Evolutionary conservation across 2,888 invertebrate genomes (phyloP), one percentile per base, ranked within the genome.

Genomic region (Heliconius ismenius): DNA sequence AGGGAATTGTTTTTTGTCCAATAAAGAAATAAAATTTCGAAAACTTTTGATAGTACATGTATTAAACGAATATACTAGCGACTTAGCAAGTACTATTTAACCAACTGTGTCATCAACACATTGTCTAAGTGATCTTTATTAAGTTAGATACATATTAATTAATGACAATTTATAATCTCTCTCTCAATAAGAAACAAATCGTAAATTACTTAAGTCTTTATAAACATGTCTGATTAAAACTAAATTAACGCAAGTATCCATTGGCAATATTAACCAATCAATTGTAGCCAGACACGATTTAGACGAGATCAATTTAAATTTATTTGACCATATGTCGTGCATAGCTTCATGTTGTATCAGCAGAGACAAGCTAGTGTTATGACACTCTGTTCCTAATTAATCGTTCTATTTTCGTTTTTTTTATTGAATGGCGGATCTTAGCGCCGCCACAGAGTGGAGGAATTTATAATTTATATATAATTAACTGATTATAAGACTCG

Each of bases 211-310:
- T 73, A 60, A 78, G 43, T 60, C 58, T 69, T 54, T 54, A 69
- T 69, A 69, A 54, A 28, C 76, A 74, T 74, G 72, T 63, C 32
- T 39, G 28, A 64, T 76, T 76, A 76, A 78, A 75, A 15, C 36
- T 58, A 39, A 74, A 74, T 76, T 76, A 75, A 73, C 24, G 60
- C 49, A 32, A 73, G n/a, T 18, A 63, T 18, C 74, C 60, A 75
- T 63, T 76, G 43, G 64, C 28, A 64, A 76, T 75, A 78, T 78
- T 76, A 64, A 64, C 73, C 76, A 76, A 78, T 79, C 75, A 78
- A 78, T 79, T 63, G 65, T 2, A 36, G 65, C 54, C 72, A 64
- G 75, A 43, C 32, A 58, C 72, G 63, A 54, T 43, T 78, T 63
- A 54, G 68, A 74, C 69, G 74, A 60, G 64, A 68, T 54, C 64